Evolutionary conservation across 2,113 vertebrate species (phyloP).

Genomic region (Mungos mungo): DNA sequence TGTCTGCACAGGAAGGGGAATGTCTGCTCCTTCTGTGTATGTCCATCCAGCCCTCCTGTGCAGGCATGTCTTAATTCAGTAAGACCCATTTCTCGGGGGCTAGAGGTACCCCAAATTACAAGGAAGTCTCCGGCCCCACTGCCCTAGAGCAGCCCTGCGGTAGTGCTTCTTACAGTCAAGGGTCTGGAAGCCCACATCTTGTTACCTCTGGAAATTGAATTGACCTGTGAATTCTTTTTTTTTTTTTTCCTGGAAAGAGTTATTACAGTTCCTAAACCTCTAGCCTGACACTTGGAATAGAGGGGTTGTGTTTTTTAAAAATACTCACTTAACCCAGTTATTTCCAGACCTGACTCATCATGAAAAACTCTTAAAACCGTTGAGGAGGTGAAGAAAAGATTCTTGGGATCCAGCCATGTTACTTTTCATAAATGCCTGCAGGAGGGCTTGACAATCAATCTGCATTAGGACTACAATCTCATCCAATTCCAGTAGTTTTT

Average conservation of each 20-base stretch:
- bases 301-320: not conserved
- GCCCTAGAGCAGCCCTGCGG: rapidly evolving
- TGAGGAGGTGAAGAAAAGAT: not conserved
- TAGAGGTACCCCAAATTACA: not conserved
- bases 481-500: not conserved
- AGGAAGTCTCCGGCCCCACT: not conserved
- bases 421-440: not conserved
- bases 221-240: not conserved
- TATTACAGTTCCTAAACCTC: not conserved
- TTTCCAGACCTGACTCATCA: not conserved
- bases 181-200: not conserved
- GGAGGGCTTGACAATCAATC: not conserved
- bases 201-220: not conserved
- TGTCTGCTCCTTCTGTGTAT: not conserved
- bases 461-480: not conserved
- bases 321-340: not conserved
- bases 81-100: not conserved
- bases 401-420: not conserved
- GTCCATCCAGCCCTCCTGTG: not conserved
- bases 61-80: not conserved
- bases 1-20: not conserved
- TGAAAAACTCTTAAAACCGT: not conserved
- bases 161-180: not conserved
- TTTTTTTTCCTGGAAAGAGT: not conserved
- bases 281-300: not conserved